These are phyloP conservation scores for Lepisosteus oculatus DNA, from an alignment of 2,113 vertebrate species.

Conservation along the genomic window DNA sequence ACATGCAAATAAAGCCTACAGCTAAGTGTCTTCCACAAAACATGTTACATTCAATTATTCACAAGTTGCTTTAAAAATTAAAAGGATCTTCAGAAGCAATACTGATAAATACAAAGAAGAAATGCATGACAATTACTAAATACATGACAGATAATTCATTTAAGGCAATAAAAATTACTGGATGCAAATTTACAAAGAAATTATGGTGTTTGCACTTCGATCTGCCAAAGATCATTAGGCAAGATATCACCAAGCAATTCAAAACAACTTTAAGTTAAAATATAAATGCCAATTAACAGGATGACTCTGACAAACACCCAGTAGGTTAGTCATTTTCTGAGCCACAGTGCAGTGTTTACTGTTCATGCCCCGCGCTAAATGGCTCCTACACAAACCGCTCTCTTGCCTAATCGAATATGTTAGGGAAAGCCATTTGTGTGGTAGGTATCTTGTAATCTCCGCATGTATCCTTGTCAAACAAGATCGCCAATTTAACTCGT, in stretches of 20 bases:
- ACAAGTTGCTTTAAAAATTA: neutral
- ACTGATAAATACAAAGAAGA: too few relatives aligned
- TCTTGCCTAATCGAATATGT: neutral
- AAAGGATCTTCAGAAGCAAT: too few relatives aligned
- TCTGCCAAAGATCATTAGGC: neutral
- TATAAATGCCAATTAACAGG: neutral
- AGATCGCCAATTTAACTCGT: too few relatives aligned
- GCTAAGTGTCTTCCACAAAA: too few relatives aligned
- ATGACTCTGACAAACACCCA: neutral
- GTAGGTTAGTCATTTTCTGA: neutral
- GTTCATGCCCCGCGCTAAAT: too few relatives aligned
- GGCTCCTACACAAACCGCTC: neutral
- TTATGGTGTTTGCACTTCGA: neutral
- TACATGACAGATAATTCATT: neutral
- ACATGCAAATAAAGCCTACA: too few relatives aligned
- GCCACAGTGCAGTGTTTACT: too few relatives aligned
- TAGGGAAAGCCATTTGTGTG: neutral
- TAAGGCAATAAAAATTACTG: neutral
- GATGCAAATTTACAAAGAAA: neutral
- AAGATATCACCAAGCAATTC: neutral
- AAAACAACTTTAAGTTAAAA: neutral
- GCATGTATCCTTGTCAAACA: too few relatives aligned
- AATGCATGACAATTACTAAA: too few relatives aligned
- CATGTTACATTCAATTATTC: neutral
- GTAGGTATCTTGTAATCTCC: neutral